Conservation (phyloP, 2,888 invertebrate species). For the Seira ritae region DNA sequence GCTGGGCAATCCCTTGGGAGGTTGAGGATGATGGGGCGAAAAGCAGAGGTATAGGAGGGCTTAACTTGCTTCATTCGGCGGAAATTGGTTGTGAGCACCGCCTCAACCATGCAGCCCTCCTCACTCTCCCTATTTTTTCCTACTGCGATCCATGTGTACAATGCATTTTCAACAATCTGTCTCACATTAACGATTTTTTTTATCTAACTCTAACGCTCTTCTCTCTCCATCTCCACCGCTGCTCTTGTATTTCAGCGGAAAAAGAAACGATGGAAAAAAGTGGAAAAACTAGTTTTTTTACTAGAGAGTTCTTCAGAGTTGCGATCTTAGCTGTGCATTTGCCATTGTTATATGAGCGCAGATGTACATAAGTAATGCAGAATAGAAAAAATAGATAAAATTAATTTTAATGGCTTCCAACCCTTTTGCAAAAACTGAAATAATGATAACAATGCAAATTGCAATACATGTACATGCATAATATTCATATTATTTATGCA, state of each 20-base stretch:
- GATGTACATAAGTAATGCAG: too few relatives aligned
- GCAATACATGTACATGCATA: too few relatives aligned
- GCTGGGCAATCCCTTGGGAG: constrained; percentile 62
- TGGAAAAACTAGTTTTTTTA: constrained; percentile 44
- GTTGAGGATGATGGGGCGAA: constrained; percentile 67
- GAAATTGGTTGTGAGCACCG: constrained; percentile 68
- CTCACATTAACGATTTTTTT: constrained; percentile 12
- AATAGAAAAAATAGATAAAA: too few relatives aligned
- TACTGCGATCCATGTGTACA: too few relatives aligned
- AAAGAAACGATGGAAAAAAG: background rate
- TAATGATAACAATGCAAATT: too few relatives aligned
- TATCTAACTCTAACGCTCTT: background rate
- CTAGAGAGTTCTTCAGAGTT: too few relatives aligned
- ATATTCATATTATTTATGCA: too few relatives aligned
- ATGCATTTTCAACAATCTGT: constrained; percentile 20
- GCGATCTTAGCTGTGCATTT: too few relatives aligned
- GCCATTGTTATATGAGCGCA: too few relatives aligned
- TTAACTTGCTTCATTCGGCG: constrained; percentile 67
- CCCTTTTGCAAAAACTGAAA: too few relatives aligned
- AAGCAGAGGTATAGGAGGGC: constrained; percentile 70
- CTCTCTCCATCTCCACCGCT: background rate
- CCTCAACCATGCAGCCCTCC: constrained; percentile 66
- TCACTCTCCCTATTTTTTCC: constrained; percentile 32
- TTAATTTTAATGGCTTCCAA: too few relatives aligned
- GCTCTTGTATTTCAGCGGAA: background rate